Percentiles rank a stretch among this genome's conserved stretches.
phyloP scores from a whole-genome alignment of 2,797 vertebrate species.

The Ctenosaura bakeri region DNA sequence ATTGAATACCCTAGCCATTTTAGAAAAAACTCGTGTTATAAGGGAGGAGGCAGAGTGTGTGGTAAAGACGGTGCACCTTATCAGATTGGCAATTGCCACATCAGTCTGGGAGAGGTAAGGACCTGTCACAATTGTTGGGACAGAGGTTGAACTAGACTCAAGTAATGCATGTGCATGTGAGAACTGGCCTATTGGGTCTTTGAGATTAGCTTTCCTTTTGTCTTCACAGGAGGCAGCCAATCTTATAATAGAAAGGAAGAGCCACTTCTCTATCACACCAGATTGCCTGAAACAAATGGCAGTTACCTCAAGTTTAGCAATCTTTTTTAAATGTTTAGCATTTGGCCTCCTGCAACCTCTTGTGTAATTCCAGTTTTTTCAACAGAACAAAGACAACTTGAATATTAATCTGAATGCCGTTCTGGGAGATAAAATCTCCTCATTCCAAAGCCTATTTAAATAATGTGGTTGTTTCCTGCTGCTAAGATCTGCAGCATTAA shows the following conservation, averaged over 20 bases:
- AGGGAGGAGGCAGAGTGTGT: too few species aligned
- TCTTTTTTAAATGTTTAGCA: not conserved
- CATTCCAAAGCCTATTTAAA: constrained; percentile 65
- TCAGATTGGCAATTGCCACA: too few species aligned
- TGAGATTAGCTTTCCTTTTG: not conserved
- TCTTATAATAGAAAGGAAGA: not conserved
- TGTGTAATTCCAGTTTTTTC: not conserved
- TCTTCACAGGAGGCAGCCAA: not conserved
- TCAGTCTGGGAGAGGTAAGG: too few species aligned
- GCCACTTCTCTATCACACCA: not conserved
- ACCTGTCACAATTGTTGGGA: too few species aligned
- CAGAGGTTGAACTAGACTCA: not conserved
- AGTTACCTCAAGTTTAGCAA: accelerated
- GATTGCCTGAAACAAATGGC: not conserved
- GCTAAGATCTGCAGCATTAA: constrained; percentile 54
- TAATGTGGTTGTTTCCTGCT: constrained; percentile 65
- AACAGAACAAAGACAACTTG: constrained; percentile 57
- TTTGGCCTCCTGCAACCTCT: not conserved
- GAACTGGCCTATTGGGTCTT: not conserved
- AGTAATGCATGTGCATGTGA: not conserved
- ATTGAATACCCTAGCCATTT: too few species aligned
- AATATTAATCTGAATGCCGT: constrained; percentile 37
- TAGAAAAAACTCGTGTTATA: too few species aligned
- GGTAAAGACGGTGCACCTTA: too few species aligned
- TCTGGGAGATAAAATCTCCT: constrained; percentile 54